Evolutionary conservation across 2,113 vertebrate genomes (phyloP).

Genomic region (Gorsachius goisagi): DNA sequence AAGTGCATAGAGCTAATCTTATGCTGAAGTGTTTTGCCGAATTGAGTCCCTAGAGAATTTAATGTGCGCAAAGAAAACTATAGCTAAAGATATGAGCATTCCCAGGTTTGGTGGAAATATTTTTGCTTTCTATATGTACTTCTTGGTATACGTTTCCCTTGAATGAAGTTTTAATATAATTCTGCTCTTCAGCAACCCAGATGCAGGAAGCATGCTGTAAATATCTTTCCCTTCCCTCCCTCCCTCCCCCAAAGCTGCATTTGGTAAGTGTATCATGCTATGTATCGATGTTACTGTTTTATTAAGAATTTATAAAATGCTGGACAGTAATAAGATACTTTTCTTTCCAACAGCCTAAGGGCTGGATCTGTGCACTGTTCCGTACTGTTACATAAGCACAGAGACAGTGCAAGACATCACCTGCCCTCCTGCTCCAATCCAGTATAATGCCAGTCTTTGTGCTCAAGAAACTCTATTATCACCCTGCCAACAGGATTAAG

Average conservation of each 20-base stretch:
- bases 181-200: not conserved
- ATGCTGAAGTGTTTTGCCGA: not conserved
- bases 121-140: not conserved
- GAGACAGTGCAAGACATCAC: not conserved
- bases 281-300: not conserved
- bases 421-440: not conserved
- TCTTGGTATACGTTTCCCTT: not conserved
- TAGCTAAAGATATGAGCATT: not conserved
- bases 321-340: not conserved
- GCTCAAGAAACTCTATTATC: not conserved
- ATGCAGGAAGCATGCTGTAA: not conserved
- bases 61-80: not conserved
- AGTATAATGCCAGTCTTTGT: not conserved
- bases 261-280: not conserved
- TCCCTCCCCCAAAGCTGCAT: not conserved
- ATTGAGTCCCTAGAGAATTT: not conserved
- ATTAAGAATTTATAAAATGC: not conserved
- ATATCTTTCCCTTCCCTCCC: not conserved
- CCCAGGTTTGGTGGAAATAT: not conserved
- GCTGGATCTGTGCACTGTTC: not conserved
- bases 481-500: not conserved
- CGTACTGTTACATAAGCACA: not conserved
- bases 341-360: not conserved
- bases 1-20: not conserved
- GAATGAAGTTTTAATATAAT: slow-evolving; percentile 1